Percentiles rank a stretch among this genome's conserved stretches.
Evolutionary conservation across 2,888 invertebrate species (phyloP).

Genomic region (Microctonus aethiopoides): DNA sequence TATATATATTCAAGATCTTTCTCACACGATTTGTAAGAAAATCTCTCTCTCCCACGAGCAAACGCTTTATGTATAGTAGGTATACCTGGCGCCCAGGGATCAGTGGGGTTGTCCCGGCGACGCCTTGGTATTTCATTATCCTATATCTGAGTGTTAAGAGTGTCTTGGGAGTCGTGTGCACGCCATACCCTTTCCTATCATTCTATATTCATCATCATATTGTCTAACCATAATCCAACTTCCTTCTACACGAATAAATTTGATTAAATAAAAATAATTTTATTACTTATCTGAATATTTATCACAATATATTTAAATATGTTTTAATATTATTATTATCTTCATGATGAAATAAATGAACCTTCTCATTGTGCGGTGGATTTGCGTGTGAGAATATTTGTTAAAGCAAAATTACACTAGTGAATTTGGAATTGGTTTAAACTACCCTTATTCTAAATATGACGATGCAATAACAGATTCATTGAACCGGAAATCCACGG

Average conservation of each 20-base stretch:
- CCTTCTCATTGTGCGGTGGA: neutral
- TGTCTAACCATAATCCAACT: constrained; percentile 5
- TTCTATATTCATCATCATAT: constrained; percentile 25
- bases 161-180: constrained; percentile 18
- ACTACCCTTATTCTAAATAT: constrained; percentile 33
- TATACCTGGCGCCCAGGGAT: constrained; percentile 11
- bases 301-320: no score
- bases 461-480: constrained; percentile 30
- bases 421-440: constrained; percentile 17
- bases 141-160: constrained; percentile 44
- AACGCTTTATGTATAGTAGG: no score
- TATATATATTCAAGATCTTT: constrained; percentile 18
- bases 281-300: neutral
- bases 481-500: constrained; percentile 36
- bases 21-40: constrained; percentile 11
- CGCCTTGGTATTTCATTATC: constrained; percentile 57
- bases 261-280: neutral
- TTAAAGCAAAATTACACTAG: constrained; percentile 6
- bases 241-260: neutral
- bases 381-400: constrained; percentile 1
- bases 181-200: neutral
- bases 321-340: neutral
- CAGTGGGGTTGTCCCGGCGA: constrained; percentile 30
- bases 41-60: constrained; percentile 16
- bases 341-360: neutral